These are phyloP conservation scores for Ips typographus DNA, from an alignment of 1,140 invertebrate species.

Conservation along the genomic window DNA sequence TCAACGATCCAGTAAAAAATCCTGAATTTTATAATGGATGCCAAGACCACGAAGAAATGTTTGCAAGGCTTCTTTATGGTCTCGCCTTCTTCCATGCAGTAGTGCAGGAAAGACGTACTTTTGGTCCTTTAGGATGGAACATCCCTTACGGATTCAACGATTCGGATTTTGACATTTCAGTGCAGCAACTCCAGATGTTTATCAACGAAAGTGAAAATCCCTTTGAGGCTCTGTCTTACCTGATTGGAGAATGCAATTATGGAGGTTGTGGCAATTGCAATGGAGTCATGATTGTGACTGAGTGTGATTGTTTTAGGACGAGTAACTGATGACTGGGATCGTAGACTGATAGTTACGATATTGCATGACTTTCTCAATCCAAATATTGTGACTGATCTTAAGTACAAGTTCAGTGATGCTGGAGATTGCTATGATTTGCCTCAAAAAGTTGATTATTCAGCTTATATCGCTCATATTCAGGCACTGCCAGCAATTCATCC, in stretches of 20 bases:
- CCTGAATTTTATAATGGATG: constrained; percentile 66
- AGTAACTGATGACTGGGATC: constrained; percentile 92
- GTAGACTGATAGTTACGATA: constrained; percentile 80
- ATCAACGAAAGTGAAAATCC: constrained; percentile 72
- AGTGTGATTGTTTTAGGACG: constrained; percentile 61
- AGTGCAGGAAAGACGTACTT: constrained; percentile 77
- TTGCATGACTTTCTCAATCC: constrained; percentile 78
- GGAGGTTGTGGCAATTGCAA: constrained; percentile 84
- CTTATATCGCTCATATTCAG: constrained; percentile 71
- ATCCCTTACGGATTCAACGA: constrained; percentile 92
- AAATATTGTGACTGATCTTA: constrained; percentile 64
- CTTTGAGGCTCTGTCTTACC: constrained; percentile 80
- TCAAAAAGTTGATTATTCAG: constrained; percentile 65
- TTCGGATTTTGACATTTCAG: constrained; percentile 78
- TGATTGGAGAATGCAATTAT: constrained; percentile 93
- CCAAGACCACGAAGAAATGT: constrained; percentile 67
- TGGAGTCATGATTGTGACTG: constrained; percentile 65
- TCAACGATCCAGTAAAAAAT: constrained; percentile 71
- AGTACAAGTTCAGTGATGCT: constrained; percentile 60
- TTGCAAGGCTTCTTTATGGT: constrained; percentile 80
- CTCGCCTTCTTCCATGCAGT: constrained; percentile 91
- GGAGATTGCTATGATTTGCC: constrained; percentile 66
- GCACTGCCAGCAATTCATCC: constrained; percentile 63
- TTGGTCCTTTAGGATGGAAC: constrained; percentile 93
- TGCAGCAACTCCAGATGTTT: constrained; percentile 79